Evolutionary conservation across 2,888 invertebrate genomes (phyloP).

Genomic region (Heteromyza rotundicornis): DNA sequence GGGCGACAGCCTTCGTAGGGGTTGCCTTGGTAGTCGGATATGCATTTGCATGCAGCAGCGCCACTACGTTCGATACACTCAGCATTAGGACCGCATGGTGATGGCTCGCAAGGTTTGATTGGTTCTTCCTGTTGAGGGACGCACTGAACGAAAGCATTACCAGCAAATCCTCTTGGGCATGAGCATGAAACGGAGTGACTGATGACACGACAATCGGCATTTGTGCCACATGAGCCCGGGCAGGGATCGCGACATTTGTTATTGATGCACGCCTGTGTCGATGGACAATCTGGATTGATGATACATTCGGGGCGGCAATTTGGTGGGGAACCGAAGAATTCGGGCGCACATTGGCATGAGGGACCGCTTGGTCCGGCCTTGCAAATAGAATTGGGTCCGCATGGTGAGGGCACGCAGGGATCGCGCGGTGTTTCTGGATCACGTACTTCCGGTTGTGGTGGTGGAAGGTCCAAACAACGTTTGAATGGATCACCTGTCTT

Average conservation of each 20-base stretch:
- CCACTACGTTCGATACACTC: slow-evolving; percentile 77
- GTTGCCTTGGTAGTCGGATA: slow-evolving; percentile 82
- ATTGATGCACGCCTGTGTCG: slow-evolving; percentile 79
- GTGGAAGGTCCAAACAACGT: slow-evolving; percentile 70
- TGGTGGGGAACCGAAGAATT: slow-evolving; percentile 80
- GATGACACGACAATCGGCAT: slow-evolving; percentile 80
- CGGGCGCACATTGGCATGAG: slow-evolving; percentile 77
- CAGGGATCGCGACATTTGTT: slow-evolving; percentile 84
- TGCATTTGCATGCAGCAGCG: slow-evolving; percentile 80
- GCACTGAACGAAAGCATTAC: slow-evolving; percentile 84
- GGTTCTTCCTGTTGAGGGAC: slow-evolving; percentile 66
- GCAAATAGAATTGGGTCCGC: slow-evolving; percentile 82
- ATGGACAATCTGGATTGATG: slow-evolving; percentile 81
- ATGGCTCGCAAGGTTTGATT: slow-evolving; percentile 80
- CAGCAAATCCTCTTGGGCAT: slow-evolving; percentile 77
- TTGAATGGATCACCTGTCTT: slow-evolving; percentile 80
- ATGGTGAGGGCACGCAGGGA: slow-evolving; percentile 80
- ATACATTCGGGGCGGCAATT: slow-evolving; percentile 84
- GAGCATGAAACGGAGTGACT: slow-evolving; percentile 83
- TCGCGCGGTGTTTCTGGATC: slow-evolving; percentile 59
- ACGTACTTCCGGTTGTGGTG: slow-evolving; percentile 56
- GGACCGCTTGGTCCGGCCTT: slow-evolving; percentile 70
- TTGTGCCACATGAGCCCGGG: slow-evolving; percentile 79
- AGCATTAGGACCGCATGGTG: slow-evolving; percentile 87
- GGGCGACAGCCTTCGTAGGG: slow-evolving; percentile 87